A percentile compares a stretch with the other conserved stretches of the same genome.
Evolutionary conservation across 2,797 vertebrate species (phyloP).

Genomic region (Phrynocephalus guinanensis): DNA sequence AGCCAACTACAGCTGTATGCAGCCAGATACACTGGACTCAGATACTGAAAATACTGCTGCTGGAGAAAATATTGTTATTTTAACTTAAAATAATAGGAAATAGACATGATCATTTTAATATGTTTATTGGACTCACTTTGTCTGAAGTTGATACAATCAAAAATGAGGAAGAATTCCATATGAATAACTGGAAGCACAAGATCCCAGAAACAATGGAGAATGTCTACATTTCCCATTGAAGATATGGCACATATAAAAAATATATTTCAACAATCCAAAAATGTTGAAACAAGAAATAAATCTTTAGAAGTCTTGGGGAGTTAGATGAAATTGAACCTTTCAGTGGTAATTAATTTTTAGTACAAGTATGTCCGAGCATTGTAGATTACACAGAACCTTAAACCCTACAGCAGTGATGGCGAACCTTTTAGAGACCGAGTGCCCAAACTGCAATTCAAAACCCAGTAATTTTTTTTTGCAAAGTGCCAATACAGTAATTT

Average conservation of each 20-base stretch:
- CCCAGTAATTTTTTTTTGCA: too few species aligned
- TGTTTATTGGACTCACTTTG: not conserved
- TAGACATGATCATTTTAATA: constrained; percentile 21
- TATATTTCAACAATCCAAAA: not conserved
- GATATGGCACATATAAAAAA: not conserved
- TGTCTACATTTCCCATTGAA: not conserved
- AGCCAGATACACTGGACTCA: constrained; percentile 69
- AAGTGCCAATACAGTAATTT: too few species aligned
- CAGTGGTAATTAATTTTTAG: too few species aligned
- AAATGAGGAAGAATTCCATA: not conserved
- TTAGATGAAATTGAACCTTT: too few species aligned
- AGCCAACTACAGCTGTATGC: constrained; percentile 73
- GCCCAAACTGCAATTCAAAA: too few species aligned
- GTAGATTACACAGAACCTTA: not conserved
- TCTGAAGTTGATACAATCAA: not conserved
- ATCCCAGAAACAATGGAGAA: not conserved
- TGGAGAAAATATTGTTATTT: constrained; percentile 48
- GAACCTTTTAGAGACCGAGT: too few species aligned
- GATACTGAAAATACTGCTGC: constrained; percentile 66
- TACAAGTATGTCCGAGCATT: not conserved
- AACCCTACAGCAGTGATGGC: too few species aligned
- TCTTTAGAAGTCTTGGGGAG: not conserved
- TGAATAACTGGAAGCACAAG: not conserved
- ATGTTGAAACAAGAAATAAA: not conserved
- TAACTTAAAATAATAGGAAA: constrained; percentile 19